phyloP scores from a whole-genome alignment of 2,797 vertebrate genomes.

The Xyrichtys novacula region DNA sequence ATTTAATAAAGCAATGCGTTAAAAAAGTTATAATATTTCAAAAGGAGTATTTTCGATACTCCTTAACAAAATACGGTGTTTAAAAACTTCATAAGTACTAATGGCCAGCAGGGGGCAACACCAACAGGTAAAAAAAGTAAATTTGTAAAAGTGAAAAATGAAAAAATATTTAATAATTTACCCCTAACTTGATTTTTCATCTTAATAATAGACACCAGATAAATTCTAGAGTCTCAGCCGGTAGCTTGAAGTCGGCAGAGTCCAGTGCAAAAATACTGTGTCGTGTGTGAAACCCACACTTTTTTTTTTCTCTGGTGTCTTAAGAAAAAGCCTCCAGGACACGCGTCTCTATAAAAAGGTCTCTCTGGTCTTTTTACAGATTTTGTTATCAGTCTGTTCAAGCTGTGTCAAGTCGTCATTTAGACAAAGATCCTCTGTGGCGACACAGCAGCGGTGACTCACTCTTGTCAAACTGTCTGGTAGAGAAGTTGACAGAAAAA shows the following conservation, averaged over 20 bases:
- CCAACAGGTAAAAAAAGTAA: no score
- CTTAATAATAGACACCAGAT: no score
- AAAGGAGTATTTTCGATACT: no score
- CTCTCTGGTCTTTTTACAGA: slow-evolving; percentile 44
- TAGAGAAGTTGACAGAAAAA: slow-evolving; percentile 63
- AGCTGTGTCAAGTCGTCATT: slow-evolving; percentile 62
- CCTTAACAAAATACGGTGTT: no score
- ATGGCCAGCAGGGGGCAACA: no score
- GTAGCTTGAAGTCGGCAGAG: no score
- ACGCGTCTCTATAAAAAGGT: slow-evolving; percentile 44
- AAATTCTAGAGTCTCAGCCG: no score
- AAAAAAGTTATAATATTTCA: no score
- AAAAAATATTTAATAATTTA: not conserved
- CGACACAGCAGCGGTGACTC: slow-evolving; percentile 67
- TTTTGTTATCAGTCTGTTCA: slow-evolving; percentile 47
- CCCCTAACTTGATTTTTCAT: no score
- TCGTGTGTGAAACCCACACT: slow-evolving; percentile 26
- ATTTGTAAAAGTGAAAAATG: not conserved
- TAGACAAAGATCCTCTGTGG: slow-evolving; percentile 48
- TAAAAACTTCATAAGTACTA: no score
- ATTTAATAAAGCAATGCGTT: not conserved
- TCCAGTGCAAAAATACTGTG: not conserved
- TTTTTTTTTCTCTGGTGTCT: slow-evolving; percentile 7
- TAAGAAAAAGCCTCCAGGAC: slow-evolving; percentile 38
- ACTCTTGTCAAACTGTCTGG: slow-evolving; percentile 67